Conservation (phyloP, 2,113 vertebrate species). For the Cryptotis parvus region DNA sequence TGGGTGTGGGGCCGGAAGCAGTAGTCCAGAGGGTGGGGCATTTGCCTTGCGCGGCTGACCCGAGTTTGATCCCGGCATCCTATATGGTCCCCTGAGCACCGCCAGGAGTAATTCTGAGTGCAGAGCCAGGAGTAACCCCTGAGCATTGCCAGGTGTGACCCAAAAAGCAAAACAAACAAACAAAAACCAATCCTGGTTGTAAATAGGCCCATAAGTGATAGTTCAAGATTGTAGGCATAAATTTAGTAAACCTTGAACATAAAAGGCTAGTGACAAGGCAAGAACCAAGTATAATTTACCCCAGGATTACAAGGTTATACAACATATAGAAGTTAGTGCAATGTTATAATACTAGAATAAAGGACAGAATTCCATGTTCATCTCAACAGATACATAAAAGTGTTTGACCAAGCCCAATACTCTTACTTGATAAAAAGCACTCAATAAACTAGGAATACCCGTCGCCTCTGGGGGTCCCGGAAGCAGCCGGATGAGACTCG, state of each 20-base stretch:
- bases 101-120: no score
- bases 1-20: no score
- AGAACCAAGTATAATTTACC: conserved; percentile 26
- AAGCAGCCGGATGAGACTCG: no score
- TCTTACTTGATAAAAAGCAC: not conserved
- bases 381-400: not conserved
- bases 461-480: no score
- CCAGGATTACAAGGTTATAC: conserved; percentile 3
- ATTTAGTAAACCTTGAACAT: conserved; percentile 18
- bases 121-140: no score
- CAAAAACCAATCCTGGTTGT: not conserved
- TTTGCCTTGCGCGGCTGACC: no score
- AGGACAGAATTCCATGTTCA: not conserved
- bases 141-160: no score
- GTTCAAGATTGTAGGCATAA: not conserved
- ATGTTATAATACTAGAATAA: not conserved
- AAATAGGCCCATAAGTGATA: not conserved
- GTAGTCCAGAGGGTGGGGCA: no score
- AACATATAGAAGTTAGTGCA: not conserved
- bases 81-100: no score
- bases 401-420: not conserved
- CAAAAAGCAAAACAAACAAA: no score
- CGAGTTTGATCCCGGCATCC: no score
- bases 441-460: not conserved
- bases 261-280: not conserved